phyloP scores from a whole-genome alignment of 1,140 invertebrate species.

The Brachionus calyciflorus region DNA sequence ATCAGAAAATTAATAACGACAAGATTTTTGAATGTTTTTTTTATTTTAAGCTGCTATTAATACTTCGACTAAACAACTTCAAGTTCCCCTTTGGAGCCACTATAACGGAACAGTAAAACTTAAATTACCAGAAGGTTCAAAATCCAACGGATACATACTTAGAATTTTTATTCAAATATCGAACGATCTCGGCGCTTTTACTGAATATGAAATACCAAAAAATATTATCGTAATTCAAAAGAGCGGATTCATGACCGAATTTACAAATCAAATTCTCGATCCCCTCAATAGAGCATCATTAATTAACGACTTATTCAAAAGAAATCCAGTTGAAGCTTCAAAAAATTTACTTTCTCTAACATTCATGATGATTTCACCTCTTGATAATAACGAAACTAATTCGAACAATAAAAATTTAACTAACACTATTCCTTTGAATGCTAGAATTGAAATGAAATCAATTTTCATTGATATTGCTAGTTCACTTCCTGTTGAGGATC shows the following conservation, averaged over 20 bases:
- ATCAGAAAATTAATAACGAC: too few species aligned
- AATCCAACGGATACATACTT: neutral
- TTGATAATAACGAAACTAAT: neutral
- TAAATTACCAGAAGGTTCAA: neutral
- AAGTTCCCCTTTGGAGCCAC: neutral
- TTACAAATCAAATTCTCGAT: neutral
- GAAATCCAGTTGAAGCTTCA: neutral
- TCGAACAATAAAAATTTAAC: too few species aligned
- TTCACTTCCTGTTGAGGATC: neutral
- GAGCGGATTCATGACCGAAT: neutral
- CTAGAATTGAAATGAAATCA: slow-evolving; percentile 2
- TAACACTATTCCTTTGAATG: neutral
- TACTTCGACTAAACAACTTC: neutral
- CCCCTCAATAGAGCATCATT: neutral
- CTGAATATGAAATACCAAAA: neutral
- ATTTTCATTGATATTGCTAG: neutral
- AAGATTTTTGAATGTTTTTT: neutral
- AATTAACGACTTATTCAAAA: neutral
- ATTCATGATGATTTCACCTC: neutral
- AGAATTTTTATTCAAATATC: neutral
- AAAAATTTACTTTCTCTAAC: slow-evolving; percentile 21
- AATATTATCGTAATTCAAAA: neutral
- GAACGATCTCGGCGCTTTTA: neutral
- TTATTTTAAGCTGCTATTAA: neutral
- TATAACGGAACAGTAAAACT: neutral